Percentiles rank a stretch among this genome's conserved stretches.
Evolutionary conservation across 2,113 vertebrate genomes (phyloP).

Genomic region (Aspidoscelis tigris): DNA sequence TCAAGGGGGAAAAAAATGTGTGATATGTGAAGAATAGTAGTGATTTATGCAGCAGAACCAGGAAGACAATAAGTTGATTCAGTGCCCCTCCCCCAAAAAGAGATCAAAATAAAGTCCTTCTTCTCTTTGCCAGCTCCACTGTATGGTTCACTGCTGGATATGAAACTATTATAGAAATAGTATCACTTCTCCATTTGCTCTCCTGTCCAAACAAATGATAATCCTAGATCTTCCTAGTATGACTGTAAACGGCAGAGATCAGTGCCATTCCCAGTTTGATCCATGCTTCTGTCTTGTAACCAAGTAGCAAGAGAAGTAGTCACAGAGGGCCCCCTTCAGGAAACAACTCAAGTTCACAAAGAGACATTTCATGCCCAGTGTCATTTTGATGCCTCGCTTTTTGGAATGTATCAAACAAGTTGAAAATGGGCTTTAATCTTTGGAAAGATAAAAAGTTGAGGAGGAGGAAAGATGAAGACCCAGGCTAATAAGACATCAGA

Average conservation of each 20-base stretch:
- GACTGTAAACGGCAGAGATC: not conserved
- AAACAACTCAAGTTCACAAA: not conserved
- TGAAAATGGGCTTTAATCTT: conserved; percentile 5
- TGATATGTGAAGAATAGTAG: not conserved
- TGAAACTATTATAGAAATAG: too few relatives aligned
- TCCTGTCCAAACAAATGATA: not conserved
- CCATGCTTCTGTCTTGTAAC: not conserved
- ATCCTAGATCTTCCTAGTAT: not conserved
- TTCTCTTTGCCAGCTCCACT: too few relatives aligned
- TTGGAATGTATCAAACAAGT: conserved; percentile 10
- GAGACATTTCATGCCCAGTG: not conserved
- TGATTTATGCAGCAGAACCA: not conserved
- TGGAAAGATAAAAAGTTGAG: conserved; percentile 10
- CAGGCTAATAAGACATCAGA: conserved; percentile 34
- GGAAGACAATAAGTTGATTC: too few relatives aligned
- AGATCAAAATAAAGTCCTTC: too few relatives aligned
- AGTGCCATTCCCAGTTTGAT: fast-evolving
- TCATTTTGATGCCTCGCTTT: not conserved
- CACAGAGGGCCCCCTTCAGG: not conserved
- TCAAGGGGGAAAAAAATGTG: too few relatives aligned
- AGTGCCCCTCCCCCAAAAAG: too few relatives aligned
- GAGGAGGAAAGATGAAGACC: conserved; percentile 29
- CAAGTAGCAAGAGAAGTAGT: not conserved
- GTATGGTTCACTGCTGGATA: too few relatives aligned
- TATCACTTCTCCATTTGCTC: too few relatives aligned